Percentiles rank a stretch among this genome's conserved stretches.
Conservation (phyloP, 2,888 invertebrate species). For the Lagria hirta region DNA sequence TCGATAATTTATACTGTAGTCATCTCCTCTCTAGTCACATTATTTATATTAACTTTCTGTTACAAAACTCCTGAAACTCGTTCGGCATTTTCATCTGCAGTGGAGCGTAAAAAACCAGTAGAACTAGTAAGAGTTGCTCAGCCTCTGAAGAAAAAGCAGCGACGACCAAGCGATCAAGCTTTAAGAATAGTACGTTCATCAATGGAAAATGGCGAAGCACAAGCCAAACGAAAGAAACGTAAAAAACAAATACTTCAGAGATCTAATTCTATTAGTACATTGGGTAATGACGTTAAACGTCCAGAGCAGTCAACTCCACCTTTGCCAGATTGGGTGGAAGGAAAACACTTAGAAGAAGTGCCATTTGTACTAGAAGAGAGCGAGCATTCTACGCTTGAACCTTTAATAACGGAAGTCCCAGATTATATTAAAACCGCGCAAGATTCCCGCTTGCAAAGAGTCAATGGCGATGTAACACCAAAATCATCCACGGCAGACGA, state of each 20-base stretch:
- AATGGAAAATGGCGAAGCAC: constrained; percentile 30
- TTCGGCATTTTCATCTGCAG: constrained; percentile 43
- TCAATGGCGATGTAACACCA: constrained; percentile 38
- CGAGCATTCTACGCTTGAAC: constrained; percentile 48
- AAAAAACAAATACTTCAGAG: constrained; percentile 32
- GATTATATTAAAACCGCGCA: constrained; percentile 55
- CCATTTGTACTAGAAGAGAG: constrained; percentile 51
- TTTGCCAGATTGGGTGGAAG: constrained; percentile 39
- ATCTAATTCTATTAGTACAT: constrained; percentile 40
- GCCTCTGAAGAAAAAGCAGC: constrained; percentile 61
- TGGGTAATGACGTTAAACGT: constrained; percentile 33
- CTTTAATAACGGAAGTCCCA: constrained; percentile 38
- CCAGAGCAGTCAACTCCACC: constrained; percentile 32
- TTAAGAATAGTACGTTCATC: constrained; percentile 56
- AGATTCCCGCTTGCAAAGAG: constrained; percentile 43
- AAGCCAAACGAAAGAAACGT: constrained; percentile 28
- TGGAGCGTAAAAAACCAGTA: constrained; percentile 63
- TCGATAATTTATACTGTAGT: constrained; percentile 61
- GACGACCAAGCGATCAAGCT: constrained; percentile 76
- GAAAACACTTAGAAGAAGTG: constrained; percentile 42
- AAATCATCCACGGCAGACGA: constrained; percentile 48
- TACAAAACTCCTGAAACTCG: constrained; percentile 54
- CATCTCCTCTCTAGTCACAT: constrained; percentile 55
- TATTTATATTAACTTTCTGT: constrained; percentile 49
- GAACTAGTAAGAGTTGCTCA: constrained; percentile 63